Base-by-base conservation (phyloP, 2,797 vertebrate genomes). In the Xyrichtys novacula region DNA sequence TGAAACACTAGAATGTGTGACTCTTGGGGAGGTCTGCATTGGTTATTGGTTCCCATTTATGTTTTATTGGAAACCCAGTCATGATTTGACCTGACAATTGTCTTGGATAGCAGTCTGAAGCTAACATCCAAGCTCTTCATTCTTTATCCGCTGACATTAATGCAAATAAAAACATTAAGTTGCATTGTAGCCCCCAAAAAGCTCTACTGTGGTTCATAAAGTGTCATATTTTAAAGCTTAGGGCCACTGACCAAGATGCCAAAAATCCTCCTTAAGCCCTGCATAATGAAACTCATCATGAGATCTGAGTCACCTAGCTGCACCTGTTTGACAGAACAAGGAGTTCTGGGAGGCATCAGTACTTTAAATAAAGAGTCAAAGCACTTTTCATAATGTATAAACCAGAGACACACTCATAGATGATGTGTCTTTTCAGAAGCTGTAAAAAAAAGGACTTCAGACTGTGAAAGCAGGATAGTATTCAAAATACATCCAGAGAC, bases 341-440 rank as follows among this genome's bases (percentile, higher is more conserved):
- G 66, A 71, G 70, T 63, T 67, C 65, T 69, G 68, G 60, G 68
- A 73, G 64, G 52, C 67, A 67, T 54, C 63, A 65, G 20, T 20
- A 44, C n/a, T 66, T 77, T 58, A 55, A 56, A 58, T 53, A 52
- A 53, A 76, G 38, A 60, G 76, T 64, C 39, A 57, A 66, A 67
- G 36, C 1, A 25, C 42, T 66, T 76, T 78, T 65, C 81, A 52
- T 65, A 84, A 77, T 47, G n/a, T 49, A 74, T 70, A 62, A 74
- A 67, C 82, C 71, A 48, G 40, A 71, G 53, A 65, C 42, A 49
- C 39, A 71, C 38, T 42, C 47, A 23, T 22, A 54, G 39, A 26
- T 34, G 55, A 26, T 31, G 19, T 17, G 9, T 15, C 50, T 53
- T 39, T 32, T 23, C 16, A 39, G 14, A 31, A 15, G 54, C 31